A percentile compares a stretch with the other conserved stretches of the same genome.
phyloP scores from a whole-genome alignment of 2,888 invertebrate genomes.

The Scelioninae gen. 2 region DNA sequence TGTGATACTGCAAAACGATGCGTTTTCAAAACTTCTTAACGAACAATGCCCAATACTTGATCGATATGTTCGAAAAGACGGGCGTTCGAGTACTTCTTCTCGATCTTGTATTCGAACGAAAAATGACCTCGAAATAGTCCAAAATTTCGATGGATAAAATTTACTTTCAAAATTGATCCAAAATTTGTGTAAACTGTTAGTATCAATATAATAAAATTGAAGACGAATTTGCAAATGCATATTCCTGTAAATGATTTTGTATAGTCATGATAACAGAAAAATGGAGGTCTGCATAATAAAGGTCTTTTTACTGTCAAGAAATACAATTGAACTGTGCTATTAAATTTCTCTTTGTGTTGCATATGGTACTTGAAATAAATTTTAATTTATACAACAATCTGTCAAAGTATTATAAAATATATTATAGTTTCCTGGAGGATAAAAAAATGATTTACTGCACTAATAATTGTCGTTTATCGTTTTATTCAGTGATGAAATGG shows the following conservation, averaged over 20 bases:
- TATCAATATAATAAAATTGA: no score
- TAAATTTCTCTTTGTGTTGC: constrained; percentile 9
- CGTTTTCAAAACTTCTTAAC: not conserved
- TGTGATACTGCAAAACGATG: not conserved
- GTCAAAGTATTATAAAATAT: constrained; percentile 32
- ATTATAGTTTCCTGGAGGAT: constrained; percentile 10
- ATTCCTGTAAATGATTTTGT: not conserved
- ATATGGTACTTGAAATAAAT: constrained; percentile 11
- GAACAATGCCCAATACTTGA: not conserved
- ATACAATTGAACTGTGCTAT: constrained; percentile 9
- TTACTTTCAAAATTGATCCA: no score
- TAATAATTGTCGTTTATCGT: constrained; percentile 34
- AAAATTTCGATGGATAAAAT: no score
- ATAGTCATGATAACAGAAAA: not conserved
- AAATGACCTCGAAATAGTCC: no score
- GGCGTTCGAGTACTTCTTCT: no score
- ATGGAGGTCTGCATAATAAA: not conserved
- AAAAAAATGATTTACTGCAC: constrained; percentile 16
- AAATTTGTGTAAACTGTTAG: no score
- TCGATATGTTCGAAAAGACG: no score
- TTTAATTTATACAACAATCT: constrained; percentile 19
- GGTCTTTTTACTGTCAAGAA: constrained; percentile 5
- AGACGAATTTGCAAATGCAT: no score
- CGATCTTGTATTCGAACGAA: no score
- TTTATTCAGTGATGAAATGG: constrained; percentile 31